Evolutionary conservation across 2,113 vertebrate genomes (phyloP), one percentile per base, ranked within the genome.

Genomic region (Electrona antarctica): DNA sequence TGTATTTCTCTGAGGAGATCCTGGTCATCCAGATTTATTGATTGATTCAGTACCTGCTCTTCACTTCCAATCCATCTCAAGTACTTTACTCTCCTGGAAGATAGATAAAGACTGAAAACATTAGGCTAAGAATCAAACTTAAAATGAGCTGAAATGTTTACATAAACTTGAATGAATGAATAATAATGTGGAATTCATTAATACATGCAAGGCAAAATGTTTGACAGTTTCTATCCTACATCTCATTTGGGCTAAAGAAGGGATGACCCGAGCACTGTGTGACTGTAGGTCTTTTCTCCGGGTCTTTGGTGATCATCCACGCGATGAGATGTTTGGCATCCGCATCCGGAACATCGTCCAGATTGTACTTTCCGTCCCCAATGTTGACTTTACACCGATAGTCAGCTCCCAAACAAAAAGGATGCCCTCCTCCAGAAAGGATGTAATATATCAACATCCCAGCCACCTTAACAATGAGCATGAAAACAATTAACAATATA

Each of bases 391-490:
- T 77, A 77, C 83, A 85, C 4, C 7, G 0, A 0, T 21, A 8
- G 28, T 21, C 66, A 61, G 69, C n/a, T 28, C 77, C 79, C n/a
- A n/a, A n/a, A n/a, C n/a, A n/a, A 72, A 85, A 85, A 3, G 79
- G 79, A 64, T 33, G 29, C 2, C 4, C 2, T 33, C 29, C 29
- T 33, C 29, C 29, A 33, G 29, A 33, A 33, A 33, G 29, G 29
- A 33, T 33, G 29, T 33, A 33, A 33, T 33, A 33, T 33, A 33
- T 33, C 29, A 33, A 33, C 29, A 33, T 33, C 29, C 29, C 29
- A 33, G 29, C 29, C 29, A 33, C 29, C 29, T 33, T 33, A 33
- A 77, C 55, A 12, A 65, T 48, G n/a, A n/a, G n/a, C n/a, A 1
- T 4, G 10, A 67, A 66, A 8, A 7, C 10, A 64, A 21, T 28